A percentile compares a stretch with the other conserved stretches of the same genome.
These are phyloP conservation scores for Hecatera dysodea DNA, from an alignment of 2,888 invertebrate species.

Conservation along the genomic window DNA sequence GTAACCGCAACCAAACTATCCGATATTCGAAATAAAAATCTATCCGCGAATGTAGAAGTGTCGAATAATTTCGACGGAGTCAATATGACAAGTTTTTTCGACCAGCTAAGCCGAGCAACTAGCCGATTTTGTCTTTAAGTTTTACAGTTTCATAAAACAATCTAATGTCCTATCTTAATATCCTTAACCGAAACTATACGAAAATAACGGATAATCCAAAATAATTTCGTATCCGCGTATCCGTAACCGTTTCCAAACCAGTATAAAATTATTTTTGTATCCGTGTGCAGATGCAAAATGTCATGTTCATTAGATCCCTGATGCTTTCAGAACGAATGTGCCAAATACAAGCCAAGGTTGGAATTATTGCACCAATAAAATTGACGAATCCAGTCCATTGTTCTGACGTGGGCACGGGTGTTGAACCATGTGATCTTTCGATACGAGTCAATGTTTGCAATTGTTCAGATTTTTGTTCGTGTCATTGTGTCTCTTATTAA, in stretches of 20 bases:
- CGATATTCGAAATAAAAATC: too few relatives aligned
- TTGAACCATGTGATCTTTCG: constrained; percentile 44
- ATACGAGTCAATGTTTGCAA: constrained; percentile 27
- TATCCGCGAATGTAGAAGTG: too few relatives aligned
- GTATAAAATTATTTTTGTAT: neutral
- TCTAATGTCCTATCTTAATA: too few relatives aligned
- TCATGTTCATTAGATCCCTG: neutral
- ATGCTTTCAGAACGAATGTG: constrained; percentile 33
- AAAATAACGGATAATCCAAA: neutral
- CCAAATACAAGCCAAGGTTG: constrained; percentile 60
- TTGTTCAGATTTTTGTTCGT: constrained; percentile 19
- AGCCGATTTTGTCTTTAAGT: too few relatives aligned
- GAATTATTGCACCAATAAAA: constrained; percentile 60
- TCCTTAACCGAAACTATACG: neutral
- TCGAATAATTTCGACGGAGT: too few relatives aligned
- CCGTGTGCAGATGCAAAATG: neutral
- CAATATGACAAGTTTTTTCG: too few relatives aligned
- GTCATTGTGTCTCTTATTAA: neutral
- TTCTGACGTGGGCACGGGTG: constrained; percentile 33
- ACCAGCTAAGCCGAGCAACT: too few relatives aligned
- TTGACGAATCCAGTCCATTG: constrained; percentile 48
- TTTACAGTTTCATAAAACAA: too few relatives aligned
- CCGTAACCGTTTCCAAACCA: too few relatives aligned
- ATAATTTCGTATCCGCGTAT: neutral
- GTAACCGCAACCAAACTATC: too few relatives aligned